Conservation (phyloP, 35 echinoderm and acorn worm genomes). For the Ophiothrix spiculata region DNA sequence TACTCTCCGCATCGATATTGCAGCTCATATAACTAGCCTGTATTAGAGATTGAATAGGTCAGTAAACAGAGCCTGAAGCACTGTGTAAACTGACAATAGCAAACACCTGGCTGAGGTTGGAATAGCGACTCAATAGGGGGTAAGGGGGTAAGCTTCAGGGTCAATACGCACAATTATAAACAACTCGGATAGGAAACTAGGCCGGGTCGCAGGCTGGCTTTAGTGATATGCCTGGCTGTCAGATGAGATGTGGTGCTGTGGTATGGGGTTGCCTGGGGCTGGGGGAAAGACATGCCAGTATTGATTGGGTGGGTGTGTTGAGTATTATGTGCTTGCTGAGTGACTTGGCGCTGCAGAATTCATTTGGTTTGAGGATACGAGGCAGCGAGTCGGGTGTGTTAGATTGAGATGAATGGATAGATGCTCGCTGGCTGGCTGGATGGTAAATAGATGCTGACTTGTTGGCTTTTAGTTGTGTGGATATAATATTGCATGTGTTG, state of each 20-base stretch:
- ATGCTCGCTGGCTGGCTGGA: no score
- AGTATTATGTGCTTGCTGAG: conserved; percentile 5
- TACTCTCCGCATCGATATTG: background rate
- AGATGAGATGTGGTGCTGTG: background rate
- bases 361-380: no score
- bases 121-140: background rate
- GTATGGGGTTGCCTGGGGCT: conserved; percentile 2
- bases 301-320: background rate
- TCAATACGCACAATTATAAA: conserved; percentile 9
- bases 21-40: background rate
- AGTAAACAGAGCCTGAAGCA: background rate
- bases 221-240: background rate
- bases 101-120: conserved; percentile 5
- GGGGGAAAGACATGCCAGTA: background rate
- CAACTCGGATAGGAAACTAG: background rate
- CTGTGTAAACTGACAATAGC: conserved; percentile 2
- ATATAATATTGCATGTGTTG: no score
- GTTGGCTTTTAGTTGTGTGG: no score
- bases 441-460: no score
- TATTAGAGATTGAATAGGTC: background rate
- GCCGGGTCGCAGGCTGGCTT: background rate
- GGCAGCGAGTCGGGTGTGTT: no score
- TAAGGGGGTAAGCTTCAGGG: background rate
- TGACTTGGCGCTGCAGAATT: no score
- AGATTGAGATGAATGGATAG: no score